phyloP scores from a whole-genome alignment of 2,113 vertebrate species.

The Opisthocomus hoazin region DNA sequence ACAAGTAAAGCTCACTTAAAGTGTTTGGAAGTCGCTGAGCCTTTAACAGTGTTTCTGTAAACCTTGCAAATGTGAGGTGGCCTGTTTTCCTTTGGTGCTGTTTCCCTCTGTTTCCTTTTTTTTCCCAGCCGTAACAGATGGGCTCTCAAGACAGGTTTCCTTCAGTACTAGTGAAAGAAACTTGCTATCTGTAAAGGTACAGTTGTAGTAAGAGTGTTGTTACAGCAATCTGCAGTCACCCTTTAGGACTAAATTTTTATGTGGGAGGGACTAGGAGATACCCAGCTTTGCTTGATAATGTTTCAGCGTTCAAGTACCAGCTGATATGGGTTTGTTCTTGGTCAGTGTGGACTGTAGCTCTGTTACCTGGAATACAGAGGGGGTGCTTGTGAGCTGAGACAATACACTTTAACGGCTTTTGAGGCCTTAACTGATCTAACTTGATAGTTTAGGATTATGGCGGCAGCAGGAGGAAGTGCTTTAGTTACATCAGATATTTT shows the following conservation, averaged over 20 bases:
- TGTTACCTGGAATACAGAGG: not conserved
- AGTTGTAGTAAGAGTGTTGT: not conserved
- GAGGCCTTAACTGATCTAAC: not conserved
- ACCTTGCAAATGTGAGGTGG: rapidly evolving
- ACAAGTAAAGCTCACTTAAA: not conserved
- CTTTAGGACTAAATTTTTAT: rapidly evolving
- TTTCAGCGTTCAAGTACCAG: not conserved
- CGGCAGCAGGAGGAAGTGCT: rapidly evolving
- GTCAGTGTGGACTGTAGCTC: not conserved
- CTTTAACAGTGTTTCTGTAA: not conserved
- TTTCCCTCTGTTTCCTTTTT: not conserved
- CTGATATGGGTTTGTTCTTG: not conserved
- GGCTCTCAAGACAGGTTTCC: not conserved
- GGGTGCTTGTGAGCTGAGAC: not conserved
- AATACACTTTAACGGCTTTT: rapidly evolving
- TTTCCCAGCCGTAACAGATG: rapidly evolving
- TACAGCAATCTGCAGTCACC: not conserved
- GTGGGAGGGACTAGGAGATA: not conserved
- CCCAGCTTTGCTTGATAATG: not conserved
- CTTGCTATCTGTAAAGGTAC: not conserved
- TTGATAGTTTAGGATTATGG: not conserved
- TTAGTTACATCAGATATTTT: not conserved
- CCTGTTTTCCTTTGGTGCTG: not conserved
- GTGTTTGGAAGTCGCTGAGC: not conserved
- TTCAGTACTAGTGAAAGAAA: not conserved